Conservation (phyloP, 2,113 vertebrate species). For the Ornithorhynchus anatinus region DNA sequence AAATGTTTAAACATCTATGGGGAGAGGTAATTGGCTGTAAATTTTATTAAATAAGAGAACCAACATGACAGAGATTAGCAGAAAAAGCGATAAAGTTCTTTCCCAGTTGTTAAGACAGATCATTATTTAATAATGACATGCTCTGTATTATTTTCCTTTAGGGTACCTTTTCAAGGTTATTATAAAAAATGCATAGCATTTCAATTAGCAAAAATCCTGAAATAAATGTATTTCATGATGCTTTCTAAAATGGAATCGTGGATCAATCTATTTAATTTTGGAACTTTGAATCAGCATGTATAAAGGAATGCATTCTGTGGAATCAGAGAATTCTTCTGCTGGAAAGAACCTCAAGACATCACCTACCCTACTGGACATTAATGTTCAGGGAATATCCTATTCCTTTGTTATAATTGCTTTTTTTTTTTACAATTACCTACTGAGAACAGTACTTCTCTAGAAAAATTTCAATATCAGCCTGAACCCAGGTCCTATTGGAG, state of each 20-base stretch:
- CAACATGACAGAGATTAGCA: neutral
- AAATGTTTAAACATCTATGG: neutral
- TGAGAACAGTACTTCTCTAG: neutral
- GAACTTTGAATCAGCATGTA: neutral
- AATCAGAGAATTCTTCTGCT: too few species aligned
- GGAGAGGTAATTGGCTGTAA: neutral
- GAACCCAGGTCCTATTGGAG: neutral
- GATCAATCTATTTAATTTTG: neutral
- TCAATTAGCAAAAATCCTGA: neutral
- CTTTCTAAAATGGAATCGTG: neutral
- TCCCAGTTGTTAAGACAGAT: neutral
- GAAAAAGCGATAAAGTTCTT: neutral
- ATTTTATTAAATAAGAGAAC: conserved; percentile 15
- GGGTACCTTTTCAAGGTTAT: neutral
- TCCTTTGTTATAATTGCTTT: neutral
- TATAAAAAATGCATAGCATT: neutral
- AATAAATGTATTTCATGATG: neutral
- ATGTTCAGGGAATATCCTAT: neutral
- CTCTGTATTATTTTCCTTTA: neutral
- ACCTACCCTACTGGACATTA: neutral
- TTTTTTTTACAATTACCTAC: neutral
- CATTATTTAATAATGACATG: conserved; percentile 9
- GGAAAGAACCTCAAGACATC: neutral
- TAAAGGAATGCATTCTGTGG: too few species aligned
- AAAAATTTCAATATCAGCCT: neutral